These are phyloP conservation scores for Paraescarpia echinospica DNA, from an alignment of 1,140 invertebrate species.

Conservation along the genomic window DNA sequence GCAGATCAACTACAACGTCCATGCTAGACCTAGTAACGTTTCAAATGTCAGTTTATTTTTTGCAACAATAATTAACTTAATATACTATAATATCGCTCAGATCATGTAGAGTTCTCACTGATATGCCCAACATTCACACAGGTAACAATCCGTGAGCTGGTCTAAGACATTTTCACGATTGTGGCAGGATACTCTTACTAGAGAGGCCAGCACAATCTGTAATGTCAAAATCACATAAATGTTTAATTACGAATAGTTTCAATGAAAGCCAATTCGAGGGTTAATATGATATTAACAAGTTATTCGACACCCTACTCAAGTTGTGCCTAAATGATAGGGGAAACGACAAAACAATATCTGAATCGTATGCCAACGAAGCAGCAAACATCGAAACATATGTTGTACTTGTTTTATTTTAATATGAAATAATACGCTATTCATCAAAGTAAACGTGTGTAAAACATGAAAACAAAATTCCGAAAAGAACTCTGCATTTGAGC, in stretches of 20 bases:
- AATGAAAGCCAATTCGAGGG: too few relatives aligned
- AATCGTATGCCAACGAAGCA: neutral
- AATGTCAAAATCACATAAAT: too few relatives aligned
- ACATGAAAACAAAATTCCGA: neutral
- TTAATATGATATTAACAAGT: too few relatives aligned
- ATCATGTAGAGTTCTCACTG: neutral
- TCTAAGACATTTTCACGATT: neutral
- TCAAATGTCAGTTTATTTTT: neutral
- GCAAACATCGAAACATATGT: neutral
- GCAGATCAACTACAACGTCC: neutral
- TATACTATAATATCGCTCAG: neutral
- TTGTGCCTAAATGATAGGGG: neutral
- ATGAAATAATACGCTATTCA: neutral
- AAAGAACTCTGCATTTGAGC: neutral
- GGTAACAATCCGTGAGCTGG: neutral
- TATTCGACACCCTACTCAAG: neutral
- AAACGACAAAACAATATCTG: too few relatives aligned
- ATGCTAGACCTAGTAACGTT: neutral
- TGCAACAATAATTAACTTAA: neutral
- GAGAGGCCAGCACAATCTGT: neutral
- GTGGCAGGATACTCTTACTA: neutral
- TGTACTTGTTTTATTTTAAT: neutral
- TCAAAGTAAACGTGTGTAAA: neutral
- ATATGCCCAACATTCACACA: neutral
- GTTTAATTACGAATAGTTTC: too few relatives aligned